These are phyloP conservation scores for Microchirus variegatus DNA, from an alignment of 2,797 vertebrate species.

Conservation along the genomic window DNA sequence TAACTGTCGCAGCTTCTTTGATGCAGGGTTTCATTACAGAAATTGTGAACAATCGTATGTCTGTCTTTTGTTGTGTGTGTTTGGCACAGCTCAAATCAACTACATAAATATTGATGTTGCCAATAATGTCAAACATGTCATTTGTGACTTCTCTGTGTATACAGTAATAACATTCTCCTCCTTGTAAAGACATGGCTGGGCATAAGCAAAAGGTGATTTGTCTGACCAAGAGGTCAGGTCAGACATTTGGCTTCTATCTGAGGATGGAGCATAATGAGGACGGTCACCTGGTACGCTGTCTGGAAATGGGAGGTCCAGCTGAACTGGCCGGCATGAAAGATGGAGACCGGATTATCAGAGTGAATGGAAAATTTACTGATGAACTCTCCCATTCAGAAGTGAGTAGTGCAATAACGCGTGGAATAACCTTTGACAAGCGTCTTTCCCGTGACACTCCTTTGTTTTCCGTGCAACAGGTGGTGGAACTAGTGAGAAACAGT, in stretches of 20 bases:
- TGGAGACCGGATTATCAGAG: slow-evolving; percentile 90
- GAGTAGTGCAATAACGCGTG: slow-evolving; percentile 19
- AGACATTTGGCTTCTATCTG: slow-evolving; percentile 91
- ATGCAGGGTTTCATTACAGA: background rate
- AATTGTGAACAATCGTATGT: background rate
- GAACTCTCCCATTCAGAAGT: slow-evolving; percentile 87
- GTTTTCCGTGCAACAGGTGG: slow-evolving; percentile 81
- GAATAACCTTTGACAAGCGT: background rate
- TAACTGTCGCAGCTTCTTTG: background rate
- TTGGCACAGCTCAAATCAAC: background rate
- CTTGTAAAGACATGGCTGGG: slow-evolving; percentile 81
- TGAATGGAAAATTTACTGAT: slow-evolving; percentile 90
- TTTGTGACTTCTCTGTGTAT: background rate
- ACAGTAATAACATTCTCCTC: slow-evolving; percentile 4
- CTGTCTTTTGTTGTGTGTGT: background rate
- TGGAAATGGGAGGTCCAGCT: slow-evolving; percentile 86
- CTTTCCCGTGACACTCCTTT: background rate
- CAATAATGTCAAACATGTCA: too few relatives aligned
- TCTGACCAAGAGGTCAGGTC: slow-evolving; percentile 83
- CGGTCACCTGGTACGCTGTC: slow-evolving; percentile 90
- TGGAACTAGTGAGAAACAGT: slow-evolving; percentile 85
- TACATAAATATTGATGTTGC: background rate
- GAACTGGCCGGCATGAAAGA: slow-evolving; percentile 91
- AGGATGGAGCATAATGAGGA: slow-evolving; percentile 85
- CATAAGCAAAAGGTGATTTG: slow-evolving; percentile 84